Base-by-base conservation (phyloP, 2,888 invertebrate genomes). In the Epinotia bilunana region DNA sequence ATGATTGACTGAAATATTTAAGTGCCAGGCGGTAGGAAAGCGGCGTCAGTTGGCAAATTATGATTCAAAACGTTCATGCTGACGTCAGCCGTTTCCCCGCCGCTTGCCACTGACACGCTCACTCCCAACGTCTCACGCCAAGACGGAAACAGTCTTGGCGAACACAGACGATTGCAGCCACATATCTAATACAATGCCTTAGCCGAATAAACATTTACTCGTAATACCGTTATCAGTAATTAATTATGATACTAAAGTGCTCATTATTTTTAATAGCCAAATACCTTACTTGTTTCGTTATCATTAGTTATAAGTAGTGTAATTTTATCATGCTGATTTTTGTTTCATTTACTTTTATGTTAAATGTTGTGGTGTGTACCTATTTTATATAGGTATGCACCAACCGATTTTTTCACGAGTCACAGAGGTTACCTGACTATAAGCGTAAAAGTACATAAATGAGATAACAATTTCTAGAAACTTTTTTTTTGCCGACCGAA, bases 71-170 rank as follows among this genome's bases (percentile, higher is more conserved):
- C 13, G 49, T 53, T 53, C 1, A 5, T 6, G 6, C 33, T 53
- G n/a, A 53, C 16, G n/a, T 53, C 6, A 6, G 13, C 13, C 49
- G 49, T 53, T n/a, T n/a, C 49, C 49, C 16, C n/a, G 53, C 53
- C 53, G n/a, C 53, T 49, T 53, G 53, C 53, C n/a, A n/a, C 53
- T 13, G 63, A 73, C 74, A 61, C 16, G 23, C 76, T 62, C 65
- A 23, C 76, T 78, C 78, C 73, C 78, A 77, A 77, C 76, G 77
- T 73, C 68, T 49, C 75, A 55, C 49, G 64, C 61, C 57, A 75
- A 78, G 71, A 70, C 74, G 67, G 60, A 28, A 57, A 69, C 64
- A 53, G 68, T 64, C 67, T 73, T 68, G 53, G 28, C 60, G 28
- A 68, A 74, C 78, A 78, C 76, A 76, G 78, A 76, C 78, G 28